Percentiles rank a stretch among this genome's conserved stretches.
These are phyloP conservation scores for Lordiphosa collinella DNA, from an alignment of 1,140 invertebrate genomes.

Conservation along the genomic window DNA sequence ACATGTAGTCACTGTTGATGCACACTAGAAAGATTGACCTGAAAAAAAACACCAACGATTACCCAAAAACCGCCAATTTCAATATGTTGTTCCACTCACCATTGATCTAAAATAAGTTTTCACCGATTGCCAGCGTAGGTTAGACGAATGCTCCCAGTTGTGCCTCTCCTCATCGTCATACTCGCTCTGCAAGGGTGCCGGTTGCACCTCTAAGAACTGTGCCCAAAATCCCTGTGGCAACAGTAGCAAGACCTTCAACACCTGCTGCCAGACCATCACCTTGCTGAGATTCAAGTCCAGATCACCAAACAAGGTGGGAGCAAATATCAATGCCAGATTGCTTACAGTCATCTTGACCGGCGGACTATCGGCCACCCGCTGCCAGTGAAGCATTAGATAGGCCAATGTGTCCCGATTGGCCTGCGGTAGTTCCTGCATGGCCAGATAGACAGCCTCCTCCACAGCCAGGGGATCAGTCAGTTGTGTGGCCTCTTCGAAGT, in stretches of 20 bases:
- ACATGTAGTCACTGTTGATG: neutral
- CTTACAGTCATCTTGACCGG: constrained; percentile 88
- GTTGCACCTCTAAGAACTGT: constrained; percentile 54
- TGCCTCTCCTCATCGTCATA: constrained; percentile 33
- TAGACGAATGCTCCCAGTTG: constrained; percentile 27
- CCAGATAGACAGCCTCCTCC: constrained; percentile 82
- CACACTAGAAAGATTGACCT: constrained; percentile 36
- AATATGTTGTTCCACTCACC: constrained; percentile 18
- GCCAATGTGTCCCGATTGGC: constrained; percentile 93
- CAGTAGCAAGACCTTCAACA: constrained; percentile 31
- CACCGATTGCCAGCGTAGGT: constrained; percentile 42
- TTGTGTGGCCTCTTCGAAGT: constrained; percentile 85
- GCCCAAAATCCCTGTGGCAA: constrained; percentile 47
- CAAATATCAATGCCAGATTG: constrained; percentile 91
- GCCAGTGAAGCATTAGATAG: constrained; percentile 91
- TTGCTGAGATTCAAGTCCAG: constrained; percentile 79
- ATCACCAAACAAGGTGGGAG: constrained; percentile 85
- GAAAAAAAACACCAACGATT: neutral
- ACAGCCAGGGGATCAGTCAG: constrained; percentile 77
- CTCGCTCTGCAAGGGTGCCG: constrained; percentile 13
- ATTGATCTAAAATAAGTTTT: constrained; percentile 65
- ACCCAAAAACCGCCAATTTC: neutral
- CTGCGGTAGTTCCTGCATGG: constrained; percentile 87
- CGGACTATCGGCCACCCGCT: constrained; percentile 83
- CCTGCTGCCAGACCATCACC: constrained; percentile 48